Conservation (phyloP, 2,797 vertebrate species). For the Chelonia mydas region DNA sequence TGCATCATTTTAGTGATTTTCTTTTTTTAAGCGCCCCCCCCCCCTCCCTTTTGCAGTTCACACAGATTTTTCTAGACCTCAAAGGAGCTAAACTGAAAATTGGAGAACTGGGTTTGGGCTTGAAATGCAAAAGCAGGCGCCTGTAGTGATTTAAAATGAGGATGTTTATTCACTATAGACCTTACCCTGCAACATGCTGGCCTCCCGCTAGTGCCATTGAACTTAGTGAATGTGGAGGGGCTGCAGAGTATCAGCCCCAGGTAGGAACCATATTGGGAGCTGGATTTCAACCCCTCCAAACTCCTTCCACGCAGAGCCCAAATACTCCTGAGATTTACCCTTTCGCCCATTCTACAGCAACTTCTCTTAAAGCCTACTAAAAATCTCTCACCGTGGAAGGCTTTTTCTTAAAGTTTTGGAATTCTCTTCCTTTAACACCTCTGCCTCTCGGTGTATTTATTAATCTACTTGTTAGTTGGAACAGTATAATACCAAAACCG, state of each 20-base stretch:
- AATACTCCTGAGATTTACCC: slow-evolving; percentile 36
- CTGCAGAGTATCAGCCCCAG: neutral
- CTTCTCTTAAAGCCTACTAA: slow-evolving; percentile 8
- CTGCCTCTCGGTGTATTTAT: neutral
- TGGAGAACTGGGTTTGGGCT: slow-evolving; percentile 19
- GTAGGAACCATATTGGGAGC: neutral
- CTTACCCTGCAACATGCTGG: neutral
- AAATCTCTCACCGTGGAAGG: neutral
- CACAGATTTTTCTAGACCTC: slow-evolving; percentile 52
- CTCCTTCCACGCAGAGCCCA: slow-evolving; percentile 1
- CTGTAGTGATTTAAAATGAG: slow-evolving; percentile 19
- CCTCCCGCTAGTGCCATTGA: neutral
- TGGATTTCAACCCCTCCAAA: neutral
- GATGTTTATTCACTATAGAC: slow-evolving; percentile 36
- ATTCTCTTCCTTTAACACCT: slow-evolving; percentile 18
- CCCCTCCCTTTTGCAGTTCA: slow-evolving; percentile 1
- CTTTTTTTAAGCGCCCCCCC: neutral
- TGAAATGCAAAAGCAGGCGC: slow-evolving; percentile 44
- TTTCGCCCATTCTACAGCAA: neutral
- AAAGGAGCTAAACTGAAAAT: slow-evolving; percentile 49
- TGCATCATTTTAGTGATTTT: slow-evolving; percentile 58
- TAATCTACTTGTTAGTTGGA: slow-evolving; percentile 6
- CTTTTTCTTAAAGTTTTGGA: neutral
- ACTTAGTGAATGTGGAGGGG: neutral
- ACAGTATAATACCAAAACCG: neutral